These are phyloP conservation scores for Chelon auratus DNA, from an alignment of 2,797 vertebrate genomes.

Conservation along the genomic window DNA sequence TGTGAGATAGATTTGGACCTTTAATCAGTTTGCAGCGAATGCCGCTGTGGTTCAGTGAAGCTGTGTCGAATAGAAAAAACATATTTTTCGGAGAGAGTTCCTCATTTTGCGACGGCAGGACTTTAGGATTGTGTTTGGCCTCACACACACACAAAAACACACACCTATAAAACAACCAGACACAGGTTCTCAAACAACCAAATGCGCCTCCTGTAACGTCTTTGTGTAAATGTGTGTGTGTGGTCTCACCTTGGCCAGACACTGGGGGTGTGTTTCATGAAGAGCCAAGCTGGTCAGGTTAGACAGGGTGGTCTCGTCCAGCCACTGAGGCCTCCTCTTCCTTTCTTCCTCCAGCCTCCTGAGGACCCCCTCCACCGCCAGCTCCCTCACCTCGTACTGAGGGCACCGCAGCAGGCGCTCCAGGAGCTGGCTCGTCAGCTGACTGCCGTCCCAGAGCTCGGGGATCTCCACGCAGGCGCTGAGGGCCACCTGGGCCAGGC, in stretches of 20 bases:
- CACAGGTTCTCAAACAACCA: slow-evolving; percentile 37
- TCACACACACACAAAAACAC: slow-evolving; percentile 1
- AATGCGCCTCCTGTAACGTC: slow-evolving; percentile 13
- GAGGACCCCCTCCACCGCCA: slow-evolving; percentile 84
- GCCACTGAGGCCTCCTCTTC: slow-evolving; percentile 43
- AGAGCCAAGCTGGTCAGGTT: slow-evolving; percentile 84
- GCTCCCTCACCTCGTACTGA: slow-evolving; percentile 88
- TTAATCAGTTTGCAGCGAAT: slow-evolving; percentile 55
- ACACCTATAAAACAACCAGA: slow-evolving; percentile 40
- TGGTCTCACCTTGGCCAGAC: slow-evolving; percentile 90
- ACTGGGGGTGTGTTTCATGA: slow-evolving; percentile 88
- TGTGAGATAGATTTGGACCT: slow-evolving; percentile 45
- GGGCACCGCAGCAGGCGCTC: slow-evolving; percentile 78
- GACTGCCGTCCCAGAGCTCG: slow-evolving; percentile 55
- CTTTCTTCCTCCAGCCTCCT: slow-evolving; percentile 70
- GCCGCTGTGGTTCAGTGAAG: slow-evolving; percentile 38
- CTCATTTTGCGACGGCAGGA: slow-evolving; percentile 28
- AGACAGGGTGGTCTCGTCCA: slow-evolving; percentile 65
- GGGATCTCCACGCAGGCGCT: slow-evolving; percentile 62
- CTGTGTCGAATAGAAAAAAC: slow-evolving; percentile 32
- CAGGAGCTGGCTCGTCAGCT: slow-evolving; percentile 68
- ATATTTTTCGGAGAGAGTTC: slow-evolving; percentile 14
- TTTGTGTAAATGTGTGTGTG: slow-evolving; percentile 45
- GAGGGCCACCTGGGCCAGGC: slow-evolving; percentile 85
- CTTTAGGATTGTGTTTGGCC: neutral